Conservation (phyloP, 2,113 vertebrate species). For the Proteles cristata region DNA sequence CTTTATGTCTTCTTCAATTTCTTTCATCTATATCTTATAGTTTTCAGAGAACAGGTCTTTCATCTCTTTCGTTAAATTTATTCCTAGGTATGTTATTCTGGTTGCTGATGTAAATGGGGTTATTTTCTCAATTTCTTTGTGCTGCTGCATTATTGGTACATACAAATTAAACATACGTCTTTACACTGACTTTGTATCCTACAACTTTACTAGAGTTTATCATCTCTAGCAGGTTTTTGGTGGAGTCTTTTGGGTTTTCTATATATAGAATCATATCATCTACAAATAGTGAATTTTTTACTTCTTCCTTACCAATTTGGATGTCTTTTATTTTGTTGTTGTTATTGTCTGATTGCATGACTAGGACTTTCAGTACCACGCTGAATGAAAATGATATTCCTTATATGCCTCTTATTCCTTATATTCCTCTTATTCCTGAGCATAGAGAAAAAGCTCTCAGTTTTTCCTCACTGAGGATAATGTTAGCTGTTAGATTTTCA, state of each 20-base stretch:
- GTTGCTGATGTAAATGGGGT: neutral
- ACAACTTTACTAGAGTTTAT: neutral
- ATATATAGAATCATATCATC: neutral
- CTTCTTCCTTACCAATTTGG: neutral
- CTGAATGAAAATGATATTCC: neutral
- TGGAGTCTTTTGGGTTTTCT: neutral
- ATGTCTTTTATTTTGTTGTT: neutral
- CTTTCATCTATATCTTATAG: neutral
- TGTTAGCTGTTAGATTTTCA: neutral
- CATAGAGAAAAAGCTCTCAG: neutral
- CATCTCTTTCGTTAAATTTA: neutral
- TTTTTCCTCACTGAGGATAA: neutral
- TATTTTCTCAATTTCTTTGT: neutral
- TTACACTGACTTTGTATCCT: neutral
- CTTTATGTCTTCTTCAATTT: neutral
- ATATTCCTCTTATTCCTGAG: neutral
- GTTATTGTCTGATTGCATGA: neutral
- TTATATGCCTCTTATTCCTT: too few species aligned
- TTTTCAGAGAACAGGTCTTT: neutral
- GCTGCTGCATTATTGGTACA: neutral
- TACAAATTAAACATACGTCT: neutral
- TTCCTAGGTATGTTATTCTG: neutral
- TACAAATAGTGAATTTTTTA: neutral
- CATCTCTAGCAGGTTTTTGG: neutral
- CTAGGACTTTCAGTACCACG: neutral